Conservation (phyloP, 1,140 invertebrate genomes). For the Palaemon carinicauda region DNA sequence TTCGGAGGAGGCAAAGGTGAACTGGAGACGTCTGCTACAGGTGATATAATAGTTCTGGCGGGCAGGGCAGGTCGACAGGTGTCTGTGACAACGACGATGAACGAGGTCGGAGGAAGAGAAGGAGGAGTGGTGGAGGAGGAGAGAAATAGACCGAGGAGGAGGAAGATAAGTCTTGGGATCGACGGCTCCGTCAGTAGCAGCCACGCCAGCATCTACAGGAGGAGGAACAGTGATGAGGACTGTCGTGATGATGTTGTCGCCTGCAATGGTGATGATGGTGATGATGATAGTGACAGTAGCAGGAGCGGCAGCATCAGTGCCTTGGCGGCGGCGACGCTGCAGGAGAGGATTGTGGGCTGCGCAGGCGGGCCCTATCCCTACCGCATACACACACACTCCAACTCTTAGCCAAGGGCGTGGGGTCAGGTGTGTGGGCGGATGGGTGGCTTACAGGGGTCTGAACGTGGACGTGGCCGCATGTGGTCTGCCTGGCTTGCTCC, state of each 20-base stretch:
- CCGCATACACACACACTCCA: not conserved
- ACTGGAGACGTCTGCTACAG: conserved; percentile 26
- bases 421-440: conserved; percentile 54
- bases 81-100: no score
- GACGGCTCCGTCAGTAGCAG: no score
- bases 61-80: not conserved
- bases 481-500: conserved; percentile 48
- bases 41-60: not conserved
- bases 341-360: conserved; percentile 41
- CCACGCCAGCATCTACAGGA: no score
- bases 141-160: no score
- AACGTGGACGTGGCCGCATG: conserved; percentile 54
- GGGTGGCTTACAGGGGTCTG: conserved; percentile 55
- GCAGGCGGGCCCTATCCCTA: not conserved
- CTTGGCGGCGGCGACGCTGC: conserved; percentile 21
- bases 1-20: not conserved
- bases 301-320: conserved; percentile 24
- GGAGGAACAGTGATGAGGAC: no score
- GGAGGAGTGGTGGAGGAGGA: no score
- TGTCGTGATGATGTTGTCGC: not conserved
- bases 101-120: no score
- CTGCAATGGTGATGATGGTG: conserved; percentile 10
- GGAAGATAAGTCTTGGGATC: no score
- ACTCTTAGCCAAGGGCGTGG: conserved; percentile 41
- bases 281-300: conserved; percentile 5